phyloP scores from a whole-genome alignment of 1,140 invertebrate species.

The Aphaenogaster ashmeadi region DNA sequence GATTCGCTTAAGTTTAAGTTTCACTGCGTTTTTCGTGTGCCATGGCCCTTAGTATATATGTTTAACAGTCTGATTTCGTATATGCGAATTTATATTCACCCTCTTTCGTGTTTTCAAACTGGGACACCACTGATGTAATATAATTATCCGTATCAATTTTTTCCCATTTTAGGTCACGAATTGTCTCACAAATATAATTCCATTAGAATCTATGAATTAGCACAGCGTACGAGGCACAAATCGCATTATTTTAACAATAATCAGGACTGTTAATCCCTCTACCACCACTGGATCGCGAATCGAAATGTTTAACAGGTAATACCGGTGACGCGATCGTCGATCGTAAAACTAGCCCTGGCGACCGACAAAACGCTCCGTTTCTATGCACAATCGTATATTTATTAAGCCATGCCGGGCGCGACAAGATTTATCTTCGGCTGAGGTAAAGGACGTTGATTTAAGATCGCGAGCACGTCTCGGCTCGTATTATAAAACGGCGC shows the following conservation, averaged over 20 bases:
- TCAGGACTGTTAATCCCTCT: neutral
- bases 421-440: conserved; percentile 72
- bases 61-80: neutral
- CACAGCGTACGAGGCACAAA: neutral
- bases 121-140: neutral
- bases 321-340: conserved; percentile 1
- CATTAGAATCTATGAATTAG: neutral
- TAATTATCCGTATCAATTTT: neutral
- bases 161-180: neutral
- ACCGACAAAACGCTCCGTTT: conserved; percentile 65
- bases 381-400: conserved; percentile 69
- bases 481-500: conserved; percentile 70
- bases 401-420: conserved; percentile 51
- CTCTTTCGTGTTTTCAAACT: neutral
- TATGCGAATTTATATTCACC: neutral
- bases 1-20: no score
- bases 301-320: neutral
- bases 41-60: no score
- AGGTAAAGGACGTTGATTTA: conserved; percentile 74
- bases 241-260: neutral
- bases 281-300: neutral
- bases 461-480: conserved; percentile 62
- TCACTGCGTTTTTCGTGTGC: no score
- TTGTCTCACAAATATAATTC: neutral
- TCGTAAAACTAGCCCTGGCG: conserved; percentile 22